Evolutionary conservation across 2,888 invertebrate genomes (phyloP), one percentile per base, ranked within the genome.

Genomic region (Folsomia manolachei): DNA sequence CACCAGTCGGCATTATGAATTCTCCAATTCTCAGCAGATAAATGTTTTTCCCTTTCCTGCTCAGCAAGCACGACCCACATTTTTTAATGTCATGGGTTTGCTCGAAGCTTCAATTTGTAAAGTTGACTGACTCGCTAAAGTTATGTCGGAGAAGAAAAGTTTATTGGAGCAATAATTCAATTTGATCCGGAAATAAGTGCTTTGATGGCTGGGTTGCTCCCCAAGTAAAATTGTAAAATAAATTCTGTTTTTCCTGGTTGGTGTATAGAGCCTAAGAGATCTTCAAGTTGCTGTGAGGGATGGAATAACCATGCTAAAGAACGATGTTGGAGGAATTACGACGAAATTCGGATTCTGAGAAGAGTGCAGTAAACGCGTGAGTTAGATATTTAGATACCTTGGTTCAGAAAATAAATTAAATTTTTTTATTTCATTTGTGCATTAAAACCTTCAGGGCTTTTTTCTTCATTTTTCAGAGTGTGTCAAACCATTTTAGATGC

Each of bases 401-500:
- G 23, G 21, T 21, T 19, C 23, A 60, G 60, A 60, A 4, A 21
- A 60, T 60, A 60, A 60, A 60, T 21, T 11, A 60, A 11, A 23
- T 23, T 60, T 60, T 60, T 60, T 21, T 4, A 60, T 60, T 39
- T 39, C 39, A 14, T 39, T 14, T 39, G 14, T 39, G 14, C 14
- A 39, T 39, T 39, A 39, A 39, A 39, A 9, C 14, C 4, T 39
- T 4, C 39, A 39, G 14, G 4, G 39, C 39, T 39, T 4, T 39
- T 39, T 4, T 14, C 14, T 39, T 39, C 39, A 39, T 14, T 39
- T 4, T 39, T 4, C 77, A 4, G 39, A 39, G 39, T 9, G 39
- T 90, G 89, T 81, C 88, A 89, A 78, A 88, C 88, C 14, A 86
- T 89, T 83, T 88, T 89, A 80, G 89, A 90, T 76, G 88, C 88